Percentiles rank a stretch among this genome's conserved stretches.
Conservation (phyloP, 2,113 vertebrate species). For the Equus przewalskii region DNA sequence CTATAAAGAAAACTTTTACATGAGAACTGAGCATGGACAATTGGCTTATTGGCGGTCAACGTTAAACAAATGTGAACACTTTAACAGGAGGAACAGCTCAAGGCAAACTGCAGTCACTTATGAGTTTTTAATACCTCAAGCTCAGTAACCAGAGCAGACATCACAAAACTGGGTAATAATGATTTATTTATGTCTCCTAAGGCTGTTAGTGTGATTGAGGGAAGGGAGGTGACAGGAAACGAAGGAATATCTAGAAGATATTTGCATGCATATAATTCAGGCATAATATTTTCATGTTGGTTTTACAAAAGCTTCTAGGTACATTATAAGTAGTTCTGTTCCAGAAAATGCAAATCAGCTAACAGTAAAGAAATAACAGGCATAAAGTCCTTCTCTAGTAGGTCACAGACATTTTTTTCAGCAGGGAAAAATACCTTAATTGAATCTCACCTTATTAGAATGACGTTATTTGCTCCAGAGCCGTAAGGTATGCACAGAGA, state of each 20-base stretch:
- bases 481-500: not conserved
- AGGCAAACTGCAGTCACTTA: not conserved
- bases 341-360: conserved; percentile 13
- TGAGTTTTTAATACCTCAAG: not conserved
- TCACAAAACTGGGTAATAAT: not conserved
- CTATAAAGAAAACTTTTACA: conserved; percentile 18
- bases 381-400: not conserved
- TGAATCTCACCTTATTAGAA: conserved; percentile 36
- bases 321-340: not conserved
- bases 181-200: not conserved
- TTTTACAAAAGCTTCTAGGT: not conserved
- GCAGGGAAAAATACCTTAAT: not conserved
- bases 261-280: conserved; percentile 4
- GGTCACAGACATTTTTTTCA: conserved; percentile 17
- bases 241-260: not conserved
- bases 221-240: not conserved
- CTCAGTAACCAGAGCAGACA: not conserved
- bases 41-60: not conserved
- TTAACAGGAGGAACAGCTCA: not conserved
- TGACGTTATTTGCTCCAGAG: conserved; percentile 9
- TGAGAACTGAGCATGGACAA: conserved; percentile 1
- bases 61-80: not conserved
- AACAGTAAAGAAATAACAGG: not conserved
- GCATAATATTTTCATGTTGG: conserved; percentile 13
- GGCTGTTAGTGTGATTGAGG: not conserved